A percentile compares a stretch with the other conserved stretches of the same genome.
Conservation (phyloP, 1,140 invertebrate species). For the Calosoma granatense region DNA sequence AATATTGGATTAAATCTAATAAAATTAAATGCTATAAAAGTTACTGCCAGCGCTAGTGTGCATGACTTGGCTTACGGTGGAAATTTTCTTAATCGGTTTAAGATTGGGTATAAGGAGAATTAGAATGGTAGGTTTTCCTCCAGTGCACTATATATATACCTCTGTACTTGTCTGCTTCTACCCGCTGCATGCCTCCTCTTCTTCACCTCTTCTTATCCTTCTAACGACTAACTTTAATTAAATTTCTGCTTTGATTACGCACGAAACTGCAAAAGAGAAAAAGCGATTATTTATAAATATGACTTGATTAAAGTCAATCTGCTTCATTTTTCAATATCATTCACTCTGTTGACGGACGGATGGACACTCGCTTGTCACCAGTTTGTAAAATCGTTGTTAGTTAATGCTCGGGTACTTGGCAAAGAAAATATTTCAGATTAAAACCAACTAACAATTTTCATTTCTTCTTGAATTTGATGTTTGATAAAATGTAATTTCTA, state of each 20-base stretch:
- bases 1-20: slow-evolving; percentile 21
- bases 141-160: neutral
- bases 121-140: slow-evolving; percentile 4
- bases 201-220: too few relatives aligned
- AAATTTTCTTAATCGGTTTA: slow-evolving; percentile 29
- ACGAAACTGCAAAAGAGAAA: neutral
- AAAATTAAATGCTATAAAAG: slow-evolving; percentile 22
- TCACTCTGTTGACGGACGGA: too few relatives aligned
- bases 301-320: slow-evolving; percentile 1
- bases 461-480: too few relatives aligned
- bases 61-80: slow-evolving; percentile 17
- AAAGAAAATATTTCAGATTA: too few relatives aligned
- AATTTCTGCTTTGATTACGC: slow-evolving; percentile 10
- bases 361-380: too few relatives aligned
- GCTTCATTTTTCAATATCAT: slow-evolving; percentile 7
- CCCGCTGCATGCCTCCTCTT: neutral
- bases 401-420: too few relatives aligned
- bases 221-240: slow-evolving; percentile 6
- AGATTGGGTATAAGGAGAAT: slow-evolving; percentile 28
- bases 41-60: slow-evolving; percentile 12
- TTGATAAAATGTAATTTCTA: too few relatives aligned
- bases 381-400: too few relatives aligned
- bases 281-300: neutral
- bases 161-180: neutral
- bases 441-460: too few relatives aligned